Evolutionary conservation across 1,140 invertebrate genomes (phyloP).

Genomic region (Polypedilum pembai): DNA sequence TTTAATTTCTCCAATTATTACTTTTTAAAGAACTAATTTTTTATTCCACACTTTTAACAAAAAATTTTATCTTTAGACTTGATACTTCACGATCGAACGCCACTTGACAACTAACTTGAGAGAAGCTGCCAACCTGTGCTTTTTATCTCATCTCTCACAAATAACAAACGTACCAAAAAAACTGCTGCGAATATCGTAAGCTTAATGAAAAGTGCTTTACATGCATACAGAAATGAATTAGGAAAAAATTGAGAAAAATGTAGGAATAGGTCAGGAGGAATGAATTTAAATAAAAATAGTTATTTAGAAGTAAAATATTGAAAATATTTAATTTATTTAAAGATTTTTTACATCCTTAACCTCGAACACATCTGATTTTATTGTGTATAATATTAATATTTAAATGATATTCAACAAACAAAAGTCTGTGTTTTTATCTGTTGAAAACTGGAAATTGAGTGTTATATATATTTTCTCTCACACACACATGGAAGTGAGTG

Average conservation of each 20-base stretch:
- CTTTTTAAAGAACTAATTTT: too few relatives aligned
- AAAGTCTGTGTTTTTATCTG: neutral
- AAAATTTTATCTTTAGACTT: neutral
- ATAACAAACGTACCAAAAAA: neutral
- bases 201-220: neutral
- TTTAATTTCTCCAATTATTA: too few relatives aligned
- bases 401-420: neutral
- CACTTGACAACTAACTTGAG: conserved; percentile 10
- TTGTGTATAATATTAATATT: neutral
- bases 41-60: too few relatives aligned
- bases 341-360: neutral
- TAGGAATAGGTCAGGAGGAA: too few relatives aligned
- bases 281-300: too few relatives aligned
- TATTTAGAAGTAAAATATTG: too few relatives aligned
- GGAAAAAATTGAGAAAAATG: too few relatives aligned
- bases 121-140: neutral
- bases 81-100: neutral
- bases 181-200: neutral
- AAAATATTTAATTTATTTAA: too few relatives aligned
- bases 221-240: neutral
- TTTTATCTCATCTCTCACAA: conserved; percentile 18
- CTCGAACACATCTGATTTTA: neutral
- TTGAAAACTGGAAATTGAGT: neutral
- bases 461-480: neutral
- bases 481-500: neutral